Conservation (phyloP, 2,888 invertebrate species). For the Luffia ferchaultella region DNA sequence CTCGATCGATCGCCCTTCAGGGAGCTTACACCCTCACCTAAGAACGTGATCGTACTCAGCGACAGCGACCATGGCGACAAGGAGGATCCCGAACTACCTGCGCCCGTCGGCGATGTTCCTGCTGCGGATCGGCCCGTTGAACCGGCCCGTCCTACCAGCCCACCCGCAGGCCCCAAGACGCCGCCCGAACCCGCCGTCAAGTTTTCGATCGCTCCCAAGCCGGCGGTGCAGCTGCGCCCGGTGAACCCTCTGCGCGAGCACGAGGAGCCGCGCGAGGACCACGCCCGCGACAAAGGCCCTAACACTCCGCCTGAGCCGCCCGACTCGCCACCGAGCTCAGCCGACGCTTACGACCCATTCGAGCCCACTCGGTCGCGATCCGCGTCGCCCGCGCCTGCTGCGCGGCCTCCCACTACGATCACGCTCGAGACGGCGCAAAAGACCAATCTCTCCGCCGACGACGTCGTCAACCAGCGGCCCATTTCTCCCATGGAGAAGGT, state of each 20-base stretch:
- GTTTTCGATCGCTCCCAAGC: conserved; percentile 18
- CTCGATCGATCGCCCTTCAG: conserved; percentile 86
- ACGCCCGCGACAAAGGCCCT: conserved; percentile 7
- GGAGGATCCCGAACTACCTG: conserved; percentile 25
- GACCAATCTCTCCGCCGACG: conserved; percentile 54
- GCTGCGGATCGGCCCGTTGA: conserved; percentile 19
- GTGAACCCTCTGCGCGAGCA: conserved; percentile 78
- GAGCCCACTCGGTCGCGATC: conserved; percentile 87
- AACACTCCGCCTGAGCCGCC: conserved; percentile 74
- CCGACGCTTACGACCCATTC: conserved; percentile 90
- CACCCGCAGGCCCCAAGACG: conserved; percentile 12
- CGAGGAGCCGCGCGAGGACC: conserved; percentile 66
- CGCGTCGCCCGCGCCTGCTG: conserved; percentile 38
- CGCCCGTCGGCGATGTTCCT: conserved; percentile 29
- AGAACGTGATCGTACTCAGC: conserved; percentile 82
- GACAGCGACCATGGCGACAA: conserved; percentile 76
- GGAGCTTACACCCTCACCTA: conserved; percentile 81
- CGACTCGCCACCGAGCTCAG: conserved; percentile 62
- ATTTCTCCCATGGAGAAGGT: conserved; percentile 68
- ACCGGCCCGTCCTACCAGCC: conserved; percentile 15
- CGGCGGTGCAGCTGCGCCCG: conserved; percentile 53
- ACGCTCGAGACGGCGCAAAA: conserved; percentile 57
- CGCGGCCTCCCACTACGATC: conserved; percentile 25
- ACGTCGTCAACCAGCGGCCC: conserved; percentile 42
- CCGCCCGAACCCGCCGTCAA: conserved; percentile 19